Conservation (phyloP, 2,888 invertebrate species). For the Palloptera scutellata region DNA sequence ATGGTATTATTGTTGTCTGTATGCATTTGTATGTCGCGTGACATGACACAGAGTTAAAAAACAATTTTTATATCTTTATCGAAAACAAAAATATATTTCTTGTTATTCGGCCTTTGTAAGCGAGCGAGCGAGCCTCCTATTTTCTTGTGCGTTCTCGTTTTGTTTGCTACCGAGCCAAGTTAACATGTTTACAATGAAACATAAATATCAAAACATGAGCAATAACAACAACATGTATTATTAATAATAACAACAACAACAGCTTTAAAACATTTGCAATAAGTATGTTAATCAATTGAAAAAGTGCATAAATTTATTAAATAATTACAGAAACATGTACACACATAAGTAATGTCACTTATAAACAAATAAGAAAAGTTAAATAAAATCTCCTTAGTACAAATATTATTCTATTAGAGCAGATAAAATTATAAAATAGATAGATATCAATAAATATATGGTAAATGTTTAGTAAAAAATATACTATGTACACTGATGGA, state of each 20-base stretch:
- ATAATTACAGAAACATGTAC: too few relatives aligned
- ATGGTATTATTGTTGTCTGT: not conserved
- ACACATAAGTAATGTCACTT: not conserved
- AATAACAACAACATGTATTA: slow-evolving; percentile 19
- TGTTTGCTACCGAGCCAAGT: slow-evolving; percentile 11
- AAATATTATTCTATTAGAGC: too few relatives aligned
- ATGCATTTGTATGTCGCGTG: not conserved
- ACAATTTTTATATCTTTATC: not conserved
- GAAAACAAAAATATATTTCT: slow-evolving; percentile 27
- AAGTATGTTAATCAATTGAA: too few relatives aligned
- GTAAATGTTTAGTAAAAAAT: slow-evolving; percentile 3
- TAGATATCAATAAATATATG: not conserved
- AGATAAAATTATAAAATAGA: too few relatives aligned
- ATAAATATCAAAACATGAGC: slow-evolving; percentile 8
- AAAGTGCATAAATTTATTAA: too few relatives aligned
- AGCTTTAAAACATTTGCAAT: too few relatives aligned
- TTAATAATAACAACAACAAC: too few relatives aligned
- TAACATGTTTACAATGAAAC: not conserved
- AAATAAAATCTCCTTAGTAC: too few relatives aligned
- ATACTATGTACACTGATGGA: too few relatives aligned
- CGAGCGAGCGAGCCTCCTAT: slow-evolving; percentile 35
- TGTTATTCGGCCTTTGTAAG: slow-evolving; percentile 3
- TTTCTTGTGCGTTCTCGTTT: not conserved
- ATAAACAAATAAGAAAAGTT: not conserved
- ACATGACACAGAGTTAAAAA: slow-evolving; percentile 6